These are phyloP conservation scores for Ophion ellenae DNA, from an alignment of 2,888 invertebrate species.

Conservation along the genomic window DNA sequence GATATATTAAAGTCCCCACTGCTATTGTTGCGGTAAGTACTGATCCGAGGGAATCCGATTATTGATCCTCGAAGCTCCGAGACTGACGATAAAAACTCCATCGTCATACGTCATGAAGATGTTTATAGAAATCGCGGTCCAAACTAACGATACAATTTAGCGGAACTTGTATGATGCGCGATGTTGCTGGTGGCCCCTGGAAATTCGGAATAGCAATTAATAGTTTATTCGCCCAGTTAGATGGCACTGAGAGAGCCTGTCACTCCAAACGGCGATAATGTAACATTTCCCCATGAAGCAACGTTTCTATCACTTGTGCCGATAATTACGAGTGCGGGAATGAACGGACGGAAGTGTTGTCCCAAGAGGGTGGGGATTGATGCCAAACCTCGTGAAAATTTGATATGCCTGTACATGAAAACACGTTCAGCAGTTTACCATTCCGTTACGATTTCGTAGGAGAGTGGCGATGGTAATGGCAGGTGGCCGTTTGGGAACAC, in stretches of 20 bases:
- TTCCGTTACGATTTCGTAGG: constrained; percentile 49
- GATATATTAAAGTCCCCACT: too few species aligned
- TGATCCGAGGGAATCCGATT: neutral
- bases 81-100: neutral
- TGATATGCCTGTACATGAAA: neutral
- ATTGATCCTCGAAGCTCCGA: neutral
- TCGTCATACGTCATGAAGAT: neutral
- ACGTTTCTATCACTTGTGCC: neutral
- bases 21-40: neutral
- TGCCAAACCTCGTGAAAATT: constrained; percentile 32
- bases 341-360: constrained; percentile 19
- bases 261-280: constrained; percentile 53
- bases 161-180: neutral
- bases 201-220: constrained; percentile 42
- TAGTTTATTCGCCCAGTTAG: constrained; percentile 43
- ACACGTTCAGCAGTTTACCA: constrained; percentile 25
- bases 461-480: constrained; percentile 39
- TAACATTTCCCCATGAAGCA: constrained; percentile 20
- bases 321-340: neutral
- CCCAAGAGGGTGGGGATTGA: constrained; percentile 32
- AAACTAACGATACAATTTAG: neutral
- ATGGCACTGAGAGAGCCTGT: constrained; percentile 27
- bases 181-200: neutral
- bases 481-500: constrained; percentile 37
- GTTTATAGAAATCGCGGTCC: neutral